Conservation (phyloP, 1,140 invertebrate genomes). For the Myzus persicae region DNA sequence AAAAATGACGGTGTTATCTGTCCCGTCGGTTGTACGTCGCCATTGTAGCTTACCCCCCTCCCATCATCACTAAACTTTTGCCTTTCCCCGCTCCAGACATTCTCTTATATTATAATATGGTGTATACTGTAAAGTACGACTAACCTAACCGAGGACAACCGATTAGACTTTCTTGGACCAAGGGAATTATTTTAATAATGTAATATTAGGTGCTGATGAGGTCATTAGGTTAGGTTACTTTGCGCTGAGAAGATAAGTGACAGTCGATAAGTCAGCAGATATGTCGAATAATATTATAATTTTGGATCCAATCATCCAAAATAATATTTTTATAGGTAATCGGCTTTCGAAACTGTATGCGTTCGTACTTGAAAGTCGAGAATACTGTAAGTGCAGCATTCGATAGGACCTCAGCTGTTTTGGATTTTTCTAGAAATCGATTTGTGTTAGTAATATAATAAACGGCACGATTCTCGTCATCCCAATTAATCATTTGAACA, state of each 20-base stretch:
- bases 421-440: not conserved
- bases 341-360: too few species aligned
- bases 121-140: not conserved
- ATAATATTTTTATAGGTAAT: not conserved
- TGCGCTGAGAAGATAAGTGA: not conserved
- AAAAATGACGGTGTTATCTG: slow-evolving; percentile 6
- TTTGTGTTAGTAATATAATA: not conserved
- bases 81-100: not conserved
- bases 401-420: not conserved
- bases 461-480: not conserved
- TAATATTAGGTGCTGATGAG: not conserved
- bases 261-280: not conserved
- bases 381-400: too few species aligned
- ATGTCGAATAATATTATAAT: not conserved
- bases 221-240: not conserved
- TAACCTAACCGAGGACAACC: not conserved
- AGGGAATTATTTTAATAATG: not conserved
- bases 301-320: not conserved
- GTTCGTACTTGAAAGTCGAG: not conserved
- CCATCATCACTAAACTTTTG: not conserved
- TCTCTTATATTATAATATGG: not conserved
- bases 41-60: not conserved
- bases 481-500: not conserved
- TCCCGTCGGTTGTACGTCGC: not conserved
- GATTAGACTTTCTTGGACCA: not conserved